Evolutionary conservation across 2,888 invertebrate genomes (phyloP), one percentile per base, ranked within the genome.

Genomic region (Galerucella pusilla): DNA sequence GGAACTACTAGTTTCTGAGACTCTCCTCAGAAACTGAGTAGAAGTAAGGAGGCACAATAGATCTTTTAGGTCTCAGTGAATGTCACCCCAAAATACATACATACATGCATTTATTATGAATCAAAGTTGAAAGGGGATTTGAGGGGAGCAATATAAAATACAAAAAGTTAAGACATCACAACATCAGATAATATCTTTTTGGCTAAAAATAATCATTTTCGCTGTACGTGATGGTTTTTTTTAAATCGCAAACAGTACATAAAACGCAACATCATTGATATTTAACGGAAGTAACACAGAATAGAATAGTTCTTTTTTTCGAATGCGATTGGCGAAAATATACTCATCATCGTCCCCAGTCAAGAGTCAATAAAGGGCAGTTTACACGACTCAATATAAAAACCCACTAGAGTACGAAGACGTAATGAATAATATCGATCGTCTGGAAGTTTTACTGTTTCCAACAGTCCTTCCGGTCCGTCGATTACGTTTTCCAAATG

Each of bases 351-450:
- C 84, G 83, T 84, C 83, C 79, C 80, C 59, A 81, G 83, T 80
- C 82, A 81, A 84, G 83, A 85, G 85, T 85, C 85, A 84, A 85
- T 85, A 85, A 85, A 84, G 85, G 85, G 84, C 84, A 85, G 84
- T 85, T 85, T 85, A 85, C 85, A 85, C 85, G 85, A 85, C 83
- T 84, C 84, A 83, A 81, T 84, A 83, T 83, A 84, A 85, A 83
- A 81, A 77, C 83, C 83, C 82, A 82, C 83, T 83, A 77, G 82
- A 84, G 84, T 82, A 83, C 81, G 71, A 80, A 81, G 81, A 78
- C 81, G 83, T 85, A 85, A 85, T 85, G 85, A 85, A 84, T 82
- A 80, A 80, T 82, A 85, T 85, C 82, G 85, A 85, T 84, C 81
- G 54, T 6, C 2, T 28, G 60, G 9, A 20, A 49, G 52, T 49